phyloP scores from a whole-genome alignment of 2,113 vertebrate species.

The Phyllostomus discolor region DNA sequence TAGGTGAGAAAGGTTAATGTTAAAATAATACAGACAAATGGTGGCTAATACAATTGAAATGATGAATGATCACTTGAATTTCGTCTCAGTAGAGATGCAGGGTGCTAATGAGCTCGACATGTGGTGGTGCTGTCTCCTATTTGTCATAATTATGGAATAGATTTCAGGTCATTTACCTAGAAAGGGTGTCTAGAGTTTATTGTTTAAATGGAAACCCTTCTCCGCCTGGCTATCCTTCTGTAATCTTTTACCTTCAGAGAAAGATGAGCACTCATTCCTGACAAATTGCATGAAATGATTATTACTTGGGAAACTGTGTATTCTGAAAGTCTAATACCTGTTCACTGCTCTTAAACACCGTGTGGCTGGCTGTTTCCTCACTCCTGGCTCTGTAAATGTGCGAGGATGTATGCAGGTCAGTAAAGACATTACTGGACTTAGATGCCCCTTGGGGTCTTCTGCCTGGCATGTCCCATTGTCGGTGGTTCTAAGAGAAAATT shows the following conservation, averaged over 20 bases:
- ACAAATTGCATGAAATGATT: conserved; percentile 21
- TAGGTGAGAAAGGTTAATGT: conserved; percentile 65
- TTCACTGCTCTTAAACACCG: background rate
- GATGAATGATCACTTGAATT: conserved; percentile 52
- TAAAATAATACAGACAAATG: conserved; percentile 60
- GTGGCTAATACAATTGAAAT: conserved; percentile 49
- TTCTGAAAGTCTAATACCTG: background rate
- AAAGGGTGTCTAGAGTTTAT: conserved; percentile 51
- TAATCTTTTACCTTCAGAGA: conserved; percentile 52
- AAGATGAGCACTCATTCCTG: background rate
- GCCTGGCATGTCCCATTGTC: background rate
- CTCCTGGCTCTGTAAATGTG: background rate
- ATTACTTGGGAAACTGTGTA: background rate
- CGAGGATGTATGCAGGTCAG: background rate
- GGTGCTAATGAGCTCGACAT: background rate
- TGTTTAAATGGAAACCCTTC: conserved; percentile 50
- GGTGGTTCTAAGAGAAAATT: background rate
- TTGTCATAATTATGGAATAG: conserved; percentile 65
- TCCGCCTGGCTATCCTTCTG: conserved; percentile 20
- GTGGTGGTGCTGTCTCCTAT: background rate
- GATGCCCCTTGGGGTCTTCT: background rate
- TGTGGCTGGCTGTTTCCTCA: background rate
- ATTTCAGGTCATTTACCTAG: conserved; percentile 54
- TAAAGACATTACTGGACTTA: background rate
- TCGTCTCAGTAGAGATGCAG: background rate